Evolutionary conservation across 2,797 vertebrate species (phyloP), one percentile per base, ranked within the genome.

Genomic region (Poecilia gillii): DNA sequence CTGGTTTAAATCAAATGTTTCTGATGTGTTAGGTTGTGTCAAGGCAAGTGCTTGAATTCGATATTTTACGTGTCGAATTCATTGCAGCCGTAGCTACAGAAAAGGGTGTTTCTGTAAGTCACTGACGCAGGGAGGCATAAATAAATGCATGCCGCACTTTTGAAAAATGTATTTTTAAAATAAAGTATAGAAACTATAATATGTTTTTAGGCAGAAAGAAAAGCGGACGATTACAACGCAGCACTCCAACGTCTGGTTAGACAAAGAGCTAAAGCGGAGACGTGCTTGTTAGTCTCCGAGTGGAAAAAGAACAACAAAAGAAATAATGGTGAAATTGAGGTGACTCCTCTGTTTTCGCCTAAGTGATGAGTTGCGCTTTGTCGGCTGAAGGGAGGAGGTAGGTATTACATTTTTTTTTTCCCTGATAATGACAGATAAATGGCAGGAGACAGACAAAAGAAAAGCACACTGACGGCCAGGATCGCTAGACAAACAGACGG

Each of bases 381-480:
- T 93, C 85, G 39, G 82, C 79, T 49, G n/a, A 57, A 28, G 74
- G 86, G 87, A 84, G 81, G 77, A 89, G 87, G 86, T 88, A 59
- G 86, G 86, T 85, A 90, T 91, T 93, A 90, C 87, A 73, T 90
- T 89, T 86, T 90, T 88, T 86, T 79, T 80, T 81, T 33, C 33
- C 33, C 81, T 87, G 87, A 93, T 91, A 90, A 93, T 90, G 90
- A 92, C 89, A 90, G 87, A 91, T 91, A 90, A 90, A 92, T 90
- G 80, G 84, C 90, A 76, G 87, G 84, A 84, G 86, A 91, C 82
- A 88, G 90, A 92, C 85, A 86, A 89, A 90, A 86, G 82, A 81
- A 85, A 87, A 90, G 88, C 88, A 91, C 87, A 76, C 79, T 87
- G 91, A 93, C 89, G 86, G 88, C 90, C 87, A 66, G 85, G 88